These are phyloP conservation scores for Thymallus thymallus DNA, from an alignment of 2,113 vertebrate genomes.

Conservation along the genomic window DNA sequence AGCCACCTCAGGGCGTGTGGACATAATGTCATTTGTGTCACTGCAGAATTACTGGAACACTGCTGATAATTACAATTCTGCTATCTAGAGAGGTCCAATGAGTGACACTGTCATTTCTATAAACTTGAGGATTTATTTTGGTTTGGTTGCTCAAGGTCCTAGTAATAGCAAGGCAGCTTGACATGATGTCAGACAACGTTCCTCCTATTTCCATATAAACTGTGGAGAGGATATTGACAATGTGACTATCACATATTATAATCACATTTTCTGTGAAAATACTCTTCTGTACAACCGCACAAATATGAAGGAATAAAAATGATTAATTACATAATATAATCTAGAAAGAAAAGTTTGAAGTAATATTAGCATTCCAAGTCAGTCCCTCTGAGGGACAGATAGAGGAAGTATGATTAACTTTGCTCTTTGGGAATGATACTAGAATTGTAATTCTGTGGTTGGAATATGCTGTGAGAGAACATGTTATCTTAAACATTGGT, in stretches of 20 bases:
- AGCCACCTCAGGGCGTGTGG: slow-evolving; percentile 51
- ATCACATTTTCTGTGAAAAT: background rate
- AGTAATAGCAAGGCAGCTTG: background rate
- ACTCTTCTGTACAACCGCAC: background rate
- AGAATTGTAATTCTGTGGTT: background rate
- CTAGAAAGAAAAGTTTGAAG: background rate
- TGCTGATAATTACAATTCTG: slow-evolving; percentile 42
- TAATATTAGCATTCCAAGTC: background rate
- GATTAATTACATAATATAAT: background rate
- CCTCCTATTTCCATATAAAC: background rate
- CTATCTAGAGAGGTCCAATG: slow-evolving; percentile 35
- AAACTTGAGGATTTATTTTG: background rate
- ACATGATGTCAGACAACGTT: background rate
- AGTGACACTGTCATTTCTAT: background rate
- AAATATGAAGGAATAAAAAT: background rate
- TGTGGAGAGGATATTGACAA: background rate
- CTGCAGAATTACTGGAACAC: slow-evolving; percentile 35
- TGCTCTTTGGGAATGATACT: too few species aligned
- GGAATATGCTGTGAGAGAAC: background rate
- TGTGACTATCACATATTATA: slow-evolving; percentile 1
- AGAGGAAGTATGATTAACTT: background rate
- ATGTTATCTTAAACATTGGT: background rate
- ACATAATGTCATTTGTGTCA: slow-evolving; percentile 1
- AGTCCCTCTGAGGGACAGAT: background rate
- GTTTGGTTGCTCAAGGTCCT: background rate